Base-by-base conservation (phyloP, 2,888 invertebrate genomes). In the Teleogryllus oceanicus region DNA sequence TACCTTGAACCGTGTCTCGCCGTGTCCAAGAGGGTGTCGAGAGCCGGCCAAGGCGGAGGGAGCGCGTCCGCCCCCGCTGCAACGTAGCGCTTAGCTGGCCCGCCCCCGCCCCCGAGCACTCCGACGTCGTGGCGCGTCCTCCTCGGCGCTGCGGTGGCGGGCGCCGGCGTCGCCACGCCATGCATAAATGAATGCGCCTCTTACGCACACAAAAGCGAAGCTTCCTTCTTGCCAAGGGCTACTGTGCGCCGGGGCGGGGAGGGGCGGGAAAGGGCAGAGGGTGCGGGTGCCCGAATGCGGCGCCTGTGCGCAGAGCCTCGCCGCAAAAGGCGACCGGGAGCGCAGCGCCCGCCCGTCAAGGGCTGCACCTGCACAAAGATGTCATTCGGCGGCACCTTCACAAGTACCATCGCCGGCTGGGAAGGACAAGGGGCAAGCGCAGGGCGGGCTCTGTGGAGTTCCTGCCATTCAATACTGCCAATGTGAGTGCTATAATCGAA, bases 71-170 rank as follows among this genome's bases (percentile, higher is more conserved):
- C 13, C 16, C 62, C 62, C n/a, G n/a, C 16, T 62, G 62, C n/a
- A n/a, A n/a, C 62, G 62, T n/a, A 62, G 62, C n/a, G 62, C 62
- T 62, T 62, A n/a, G 62, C 62, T 62, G 62, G 62, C 62, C 62
- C 62, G 62, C 4, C 11, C 16, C 62, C 62, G 62, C 12, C 62
- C 12, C 62, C 62, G 62, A 62, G 18, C 62, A 12, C 24, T 24
- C 2, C 2, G 24, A 24, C 24, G 24, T 24, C 24, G 24, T 24
- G 24, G 24, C 62, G 37, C 37, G 37, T 37, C 5, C 37, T 37
- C 37, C 37, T 5, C 4, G 37, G 37, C 37, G 37, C 62, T 62
- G 62, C 62, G 16, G 16, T 18, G 62, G 62, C 62, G 62, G n/a
- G 62, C 62, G 16, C 16, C 62, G 37, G 3, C 62, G 62, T 1